Percentiles rank a stretch among this genome's conserved stretches.
Conservation (phyloP, 2,113 vertebrate species). For the Triplophysa tibetana region DNA sequence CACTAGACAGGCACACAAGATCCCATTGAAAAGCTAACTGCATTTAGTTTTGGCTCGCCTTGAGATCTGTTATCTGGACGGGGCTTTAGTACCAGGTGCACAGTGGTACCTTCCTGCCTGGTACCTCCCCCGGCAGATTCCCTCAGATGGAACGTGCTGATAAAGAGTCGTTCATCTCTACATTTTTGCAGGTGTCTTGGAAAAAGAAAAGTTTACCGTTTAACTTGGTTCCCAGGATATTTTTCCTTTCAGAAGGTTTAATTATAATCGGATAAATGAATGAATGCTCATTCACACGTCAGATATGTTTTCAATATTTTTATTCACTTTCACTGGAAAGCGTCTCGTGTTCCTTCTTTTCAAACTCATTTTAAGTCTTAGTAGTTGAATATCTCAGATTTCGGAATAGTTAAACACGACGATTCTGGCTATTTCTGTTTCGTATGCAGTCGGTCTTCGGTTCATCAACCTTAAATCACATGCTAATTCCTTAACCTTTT, state of each 20-base stretch:
- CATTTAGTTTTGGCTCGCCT: constrained; percentile 39
- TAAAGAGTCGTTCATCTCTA: constrained; percentile 41
- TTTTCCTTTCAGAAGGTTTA: background rate
- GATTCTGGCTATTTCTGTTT: background rate
- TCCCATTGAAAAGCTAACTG: constrained; percentile 17
- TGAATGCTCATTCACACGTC: background rate
- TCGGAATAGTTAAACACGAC: background rate
- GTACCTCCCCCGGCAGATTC: constrained; percentile 44
- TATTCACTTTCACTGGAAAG: too few species aligned
- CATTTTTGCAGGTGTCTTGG: constrained; percentile 49
- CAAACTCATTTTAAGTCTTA: too few species aligned
- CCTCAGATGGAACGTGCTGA: constrained; percentile 53
- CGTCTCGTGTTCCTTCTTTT: too few species aligned
- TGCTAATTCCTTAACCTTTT: constrained; percentile 14
- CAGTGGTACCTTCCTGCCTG: constrained; percentile 50
- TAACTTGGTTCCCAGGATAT: constrained; percentile 20
- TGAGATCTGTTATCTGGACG: constrained; percentile 53
- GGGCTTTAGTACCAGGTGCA: constrained; percentile 56
- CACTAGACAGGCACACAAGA: constrained; percentile 18
- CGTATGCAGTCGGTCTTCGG: background rate
- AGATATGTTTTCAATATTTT: background rate
- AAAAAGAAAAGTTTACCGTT: constrained; percentile 46
- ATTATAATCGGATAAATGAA: background rate
- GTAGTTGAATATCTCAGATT: background rate
- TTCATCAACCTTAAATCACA: background rate